Base-by-base conservation (phyloP, 2,888 invertebrate species). In the Hydraecia micacea region DNA sequence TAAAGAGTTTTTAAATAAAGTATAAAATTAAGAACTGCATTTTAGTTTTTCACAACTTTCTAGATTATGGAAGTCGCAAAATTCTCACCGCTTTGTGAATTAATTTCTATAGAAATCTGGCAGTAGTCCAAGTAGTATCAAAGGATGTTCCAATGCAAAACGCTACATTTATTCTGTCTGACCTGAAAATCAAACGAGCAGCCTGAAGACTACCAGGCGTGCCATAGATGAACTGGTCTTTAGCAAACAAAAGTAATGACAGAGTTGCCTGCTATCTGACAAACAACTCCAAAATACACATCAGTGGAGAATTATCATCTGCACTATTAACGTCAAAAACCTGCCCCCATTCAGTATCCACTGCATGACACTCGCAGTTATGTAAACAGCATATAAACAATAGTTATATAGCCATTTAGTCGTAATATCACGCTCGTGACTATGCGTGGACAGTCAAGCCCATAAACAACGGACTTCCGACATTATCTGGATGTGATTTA, bases 401-500 rank as follows among this genome's bases (percentile, higher is more conserved):
- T 92, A 91, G 92, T 92, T 91, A 91, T 88, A 86, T 81, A 89
- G 86, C 87, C 89, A 90, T 91, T 91, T 90, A 90, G 91, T 87
- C 89, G 89, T 89, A 89, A 90, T 91, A 92, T 91, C 91, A 88
- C 81, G 74, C 86, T 86, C 79, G 87, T 87, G 91, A 88, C 90
- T 91, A 90, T 91, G 93, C 92, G 93, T 91, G 91, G 91, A 93
- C 93, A 93, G 90, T 88, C 82, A 83, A 75, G 73, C 85, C 82
- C 90, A 91, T 93, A 94, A 94, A 94, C 93, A 91, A 93, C 87
- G 77, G 73, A 91, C 91, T 93, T 92, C 93, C 91, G 91, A 92
- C 92, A 83, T 87, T 89, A 88, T 88, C 88, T 87, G 79, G 11
- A 66, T 49, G 49, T 72, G 87, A 89, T 73, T 7, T 52, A 88